Percentiles rank a stretch among this genome's conserved stretches.
Evolutionary conservation across 2,797 vertebrate genomes (phyloP).

Genomic region (Sandelia bainsii): DNA sequence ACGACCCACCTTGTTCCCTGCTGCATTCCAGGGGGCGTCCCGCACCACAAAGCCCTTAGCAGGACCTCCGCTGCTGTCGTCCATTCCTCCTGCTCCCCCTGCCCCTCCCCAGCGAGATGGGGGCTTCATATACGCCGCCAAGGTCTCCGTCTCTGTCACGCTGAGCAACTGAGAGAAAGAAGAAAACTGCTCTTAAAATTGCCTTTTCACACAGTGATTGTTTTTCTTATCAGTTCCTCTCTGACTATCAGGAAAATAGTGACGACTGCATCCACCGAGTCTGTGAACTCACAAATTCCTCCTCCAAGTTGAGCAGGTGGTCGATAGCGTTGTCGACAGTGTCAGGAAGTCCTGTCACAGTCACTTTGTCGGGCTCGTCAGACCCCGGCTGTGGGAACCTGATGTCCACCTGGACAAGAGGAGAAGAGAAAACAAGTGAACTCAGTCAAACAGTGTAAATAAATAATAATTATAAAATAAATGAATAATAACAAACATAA

Average conservation of each 20-base stretch:
- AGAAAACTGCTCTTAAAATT: neutral
- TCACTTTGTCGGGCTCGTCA: slow-evolving; percentile 84
- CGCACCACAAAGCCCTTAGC: slow-evolving; percentile 86
- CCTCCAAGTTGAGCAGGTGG: slow-evolving; percentile 88
- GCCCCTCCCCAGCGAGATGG: slow-evolving; percentile 82
- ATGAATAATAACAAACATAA: no score
- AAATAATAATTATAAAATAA: no score
- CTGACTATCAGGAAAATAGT: no score
- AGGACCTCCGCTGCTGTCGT: slow-evolving; percentile 73
- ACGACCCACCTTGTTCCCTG: slow-evolving; percentile 80
- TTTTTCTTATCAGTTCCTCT: no score
- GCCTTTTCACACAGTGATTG: no score
- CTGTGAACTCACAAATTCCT: slow-evolving; percentile 86
- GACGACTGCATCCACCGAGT: no score
- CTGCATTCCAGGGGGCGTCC: slow-evolving; percentile 86
- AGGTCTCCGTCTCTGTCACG: slow-evolving; percentile 87
- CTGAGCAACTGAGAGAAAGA: slow-evolving; percentile 83
- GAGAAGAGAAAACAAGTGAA: no score
- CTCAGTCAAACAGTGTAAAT: no score
- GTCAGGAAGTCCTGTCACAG: slow-evolving; percentile 84
- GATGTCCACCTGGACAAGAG: slow-evolving; percentile 83
- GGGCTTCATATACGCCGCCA: slow-evolving; percentile 90
- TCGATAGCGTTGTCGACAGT: slow-evolving; percentile 86
- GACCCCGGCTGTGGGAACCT: slow-evolving; percentile 85
- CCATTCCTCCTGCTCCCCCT: slow-evolving; percentile 72